Percentiles rank a stretch among this genome's conserved stretches.
These are phyloP conservation scores for Riparia riparia DNA, from an alignment of 2,113 vertebrate genomes.

Conservation along the genomic window DNA sequence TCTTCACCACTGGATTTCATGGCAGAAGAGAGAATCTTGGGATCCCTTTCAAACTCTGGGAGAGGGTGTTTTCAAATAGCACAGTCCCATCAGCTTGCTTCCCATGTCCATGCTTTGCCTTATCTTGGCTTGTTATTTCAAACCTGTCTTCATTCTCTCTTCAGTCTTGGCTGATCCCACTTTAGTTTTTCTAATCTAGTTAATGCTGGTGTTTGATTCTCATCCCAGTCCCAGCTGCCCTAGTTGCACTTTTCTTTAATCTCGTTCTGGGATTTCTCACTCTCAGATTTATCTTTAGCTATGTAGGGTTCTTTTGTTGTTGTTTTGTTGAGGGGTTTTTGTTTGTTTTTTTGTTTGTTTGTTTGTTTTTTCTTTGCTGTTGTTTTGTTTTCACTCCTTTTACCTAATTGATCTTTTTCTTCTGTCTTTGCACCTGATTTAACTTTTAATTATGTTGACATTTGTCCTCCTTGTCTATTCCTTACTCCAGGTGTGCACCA, in stretches of 20 bases:
- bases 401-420: background rate
- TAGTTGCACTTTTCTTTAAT: conserved; percentile 14
- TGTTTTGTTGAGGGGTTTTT: background rate
- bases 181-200: conserved; percentile 1
- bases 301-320: background rate
- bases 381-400: background rate
- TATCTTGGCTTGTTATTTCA: conserved; percentile 20
- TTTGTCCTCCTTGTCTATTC: background rate
- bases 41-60: conserved; percentile 8
- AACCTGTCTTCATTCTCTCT: background rate
- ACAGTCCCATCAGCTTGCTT: background rate
- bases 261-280: background rate
- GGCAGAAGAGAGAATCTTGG: background rate
- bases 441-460: background rate
- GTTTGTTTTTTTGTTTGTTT: background rate
- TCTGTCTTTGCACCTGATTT: background rate
- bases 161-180: background rate
- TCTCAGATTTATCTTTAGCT: background rate
- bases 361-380: background rate
- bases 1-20: conserved; percentile 20
- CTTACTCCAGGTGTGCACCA: background rate
- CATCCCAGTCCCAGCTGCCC: background rate
- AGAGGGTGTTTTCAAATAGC: background rate
- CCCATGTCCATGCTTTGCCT: background rate
- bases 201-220: background rate